Percentiles rank a stretch among this genome's conserved stretches.
Conservation (phyloP, 2,113 vertebrate species). For the Catharus bicknelli region DNA sequence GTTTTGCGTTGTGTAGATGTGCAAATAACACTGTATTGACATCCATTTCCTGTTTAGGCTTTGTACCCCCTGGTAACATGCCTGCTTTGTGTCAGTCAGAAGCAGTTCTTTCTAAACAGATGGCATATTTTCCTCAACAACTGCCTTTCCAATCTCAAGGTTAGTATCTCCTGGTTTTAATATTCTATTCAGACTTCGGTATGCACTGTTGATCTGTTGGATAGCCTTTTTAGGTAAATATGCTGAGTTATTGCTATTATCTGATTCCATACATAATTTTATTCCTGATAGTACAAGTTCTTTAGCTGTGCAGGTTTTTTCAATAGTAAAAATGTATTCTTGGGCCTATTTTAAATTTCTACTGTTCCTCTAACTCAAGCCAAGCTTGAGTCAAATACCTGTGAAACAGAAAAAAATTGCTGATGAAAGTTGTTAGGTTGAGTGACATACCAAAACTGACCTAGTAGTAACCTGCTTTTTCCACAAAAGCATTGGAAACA, state of each 20-base stretch:
- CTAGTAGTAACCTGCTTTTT: neutral
- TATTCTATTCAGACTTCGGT: neutral
- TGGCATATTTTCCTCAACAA: constrained; percentile 99
- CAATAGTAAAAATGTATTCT: neutral
- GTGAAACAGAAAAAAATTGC: neutral
- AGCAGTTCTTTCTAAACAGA: constrained; percentile 95
- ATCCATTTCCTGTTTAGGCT: constrained; percentile 79
- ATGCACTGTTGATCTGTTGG: neutral
- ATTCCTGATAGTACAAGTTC: neutral
- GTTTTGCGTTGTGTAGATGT: neutral
- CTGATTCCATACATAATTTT: neutral
- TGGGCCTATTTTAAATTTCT: neutral
- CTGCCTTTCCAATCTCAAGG: constrained; percentile 98
- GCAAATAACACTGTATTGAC: neutral
- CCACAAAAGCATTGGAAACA: neutral
- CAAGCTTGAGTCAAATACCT: neutral
- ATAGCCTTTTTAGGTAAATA: neutral
- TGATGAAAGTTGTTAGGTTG: neutral
- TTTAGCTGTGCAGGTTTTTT: neutral
- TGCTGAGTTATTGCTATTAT: neutral
- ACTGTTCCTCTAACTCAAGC: neutral
- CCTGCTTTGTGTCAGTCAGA: constrained; percentile 97
- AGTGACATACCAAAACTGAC: neutral
- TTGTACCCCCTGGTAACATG: constrained; percentile 97
- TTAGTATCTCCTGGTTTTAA: constrained; percentile 67